Base-by-base conservation (phyloP, 1,140 invertebrate species). In the Habropoda laboriosa region DNA sequence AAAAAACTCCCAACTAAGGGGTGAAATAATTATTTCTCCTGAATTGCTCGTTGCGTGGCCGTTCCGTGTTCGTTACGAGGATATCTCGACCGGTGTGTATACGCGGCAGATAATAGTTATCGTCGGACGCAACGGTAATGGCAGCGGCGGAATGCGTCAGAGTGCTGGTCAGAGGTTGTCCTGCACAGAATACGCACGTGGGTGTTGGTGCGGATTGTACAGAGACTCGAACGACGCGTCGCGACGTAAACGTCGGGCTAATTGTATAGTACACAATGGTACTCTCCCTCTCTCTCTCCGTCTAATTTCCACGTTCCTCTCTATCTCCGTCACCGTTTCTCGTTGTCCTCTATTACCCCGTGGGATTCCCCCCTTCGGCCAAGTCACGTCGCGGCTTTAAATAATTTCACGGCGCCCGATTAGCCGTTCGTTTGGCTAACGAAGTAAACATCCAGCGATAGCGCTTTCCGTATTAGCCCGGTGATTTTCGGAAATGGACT, bases 181-280 rank as follows among this genome's bases (percentile, higher is more conserved):
- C 30, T 16, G 18, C 38, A 49, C 67, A 38, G 35, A 42, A 45
- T 35, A 74, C 40, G 8, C 42, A 2, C n/a, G n/a, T 42, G 27
- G 57, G 47, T 40, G 32, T 64, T 49, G 42, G 42, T 32, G n/a
- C 32, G 60, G 60, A 75, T 75, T 75, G 30, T 64, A 55, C 57
- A 53, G 60, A 51, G 47, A 51, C 60, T 64, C 35, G 47, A 70
- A 77, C 64, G 64, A 76, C 6, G 38, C 64, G 64, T 66, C 6
- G 38, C 35, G 16, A 55, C 60, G 60, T 75, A 76, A 67, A 76
- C 63, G 63, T 18, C 24, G 8, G 63, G 38, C 64, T 77, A 77
- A 77, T 77, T 70, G 75, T 64, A 49, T 40, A 6, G 64, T 49
- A 70, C 64, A 70, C 75, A 77, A 60, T 77, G 66, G 38, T 10